Base-by-base conservation (phyloP, 2,888 invertebrate species). In the Heteromyza rotundicornis region DNA sequence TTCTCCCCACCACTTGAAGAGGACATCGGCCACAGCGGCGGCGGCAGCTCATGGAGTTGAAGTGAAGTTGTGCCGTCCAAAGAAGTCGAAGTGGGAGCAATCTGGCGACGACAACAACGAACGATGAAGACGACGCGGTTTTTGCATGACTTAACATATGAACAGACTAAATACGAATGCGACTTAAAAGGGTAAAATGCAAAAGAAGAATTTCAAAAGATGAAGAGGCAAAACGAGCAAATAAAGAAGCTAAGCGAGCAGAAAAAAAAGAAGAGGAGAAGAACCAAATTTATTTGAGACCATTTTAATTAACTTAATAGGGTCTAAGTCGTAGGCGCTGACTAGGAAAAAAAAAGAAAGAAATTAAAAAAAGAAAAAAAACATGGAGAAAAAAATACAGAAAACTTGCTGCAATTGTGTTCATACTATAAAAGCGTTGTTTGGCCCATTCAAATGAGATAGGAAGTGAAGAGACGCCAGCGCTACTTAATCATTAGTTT, bases 1-100 rank as follows among this genome's bases (percentile, higher is more conserved):
- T 20, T 58, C 54, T 32, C 51, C 62, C 52, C 58, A 65, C 60
- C 57, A 64, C 61, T 64, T 63, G 70, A 71, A 68, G 71, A 71
- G 70, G 65, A 67, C 32, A 12, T 8, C 5, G 32, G 14, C 10
- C 40, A n/a, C 40, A 40, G 10, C 27, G 27, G 5, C 27, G 27
- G n/a, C n/a, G n/a, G n/a, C 10, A 27, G 10, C 27, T 27, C 27
- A 10, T 27, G n/a, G n/a, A n/a, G n/a, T n/a, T n/a, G n/a, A n/a
- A n/a, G n/a, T 27, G 7, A 27, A 27, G 27, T 40, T 40, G 40
- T 3, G 40, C 40, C 40, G 47, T 19, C 47, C 19, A 3, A 2
- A 5, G 47, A 17, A 14, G 5, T 5, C 19, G 20, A 47, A 47
- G 47, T 47, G 47, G 47, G 47, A 47, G 47, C 47, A 47, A 47